Percentiles rank a stretch among this genome's conserved stretches.
phyloP scores from a whole-genome alignment of 2,797 vertebrate species.

The Karalla daura region DNA sequence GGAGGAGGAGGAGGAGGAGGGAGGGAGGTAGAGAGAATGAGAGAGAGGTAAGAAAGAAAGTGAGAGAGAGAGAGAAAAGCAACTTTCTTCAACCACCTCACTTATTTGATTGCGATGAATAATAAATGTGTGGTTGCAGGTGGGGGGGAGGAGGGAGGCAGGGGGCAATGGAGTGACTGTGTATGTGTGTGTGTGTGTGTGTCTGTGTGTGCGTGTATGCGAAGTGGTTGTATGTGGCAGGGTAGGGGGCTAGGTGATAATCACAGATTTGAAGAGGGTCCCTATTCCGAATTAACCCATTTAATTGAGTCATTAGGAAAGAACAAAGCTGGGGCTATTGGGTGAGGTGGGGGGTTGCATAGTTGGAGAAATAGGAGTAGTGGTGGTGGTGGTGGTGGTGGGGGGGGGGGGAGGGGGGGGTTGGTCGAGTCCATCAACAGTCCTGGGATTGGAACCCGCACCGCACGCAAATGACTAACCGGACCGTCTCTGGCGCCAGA shows the following conservation, averaged over 20 bases:
- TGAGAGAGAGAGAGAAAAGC: conserved; percentile 72
- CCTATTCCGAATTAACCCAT: conserved; percentile 84
- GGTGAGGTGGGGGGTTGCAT: conserved; percentile 41
- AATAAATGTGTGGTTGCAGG: conserved; percentile 89
- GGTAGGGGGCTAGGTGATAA: conserved; percentile 75
- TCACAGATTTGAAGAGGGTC: conserved; percentile 80
- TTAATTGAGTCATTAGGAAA: conserved; percentile 88
- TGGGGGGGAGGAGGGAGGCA: background rate
- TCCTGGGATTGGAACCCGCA: conserved; percentile 77
- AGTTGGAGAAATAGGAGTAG: conserved; percentile 76
- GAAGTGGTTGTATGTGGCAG: conserved; percentile 41
- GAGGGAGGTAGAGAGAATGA: conserved; percentile 58
- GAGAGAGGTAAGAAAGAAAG: conserved; percentile 54
- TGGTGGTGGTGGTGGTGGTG: conserved; percentile 43
- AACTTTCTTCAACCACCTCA: conserved; percentile 95
- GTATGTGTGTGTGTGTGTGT: conserved; percentile 31
- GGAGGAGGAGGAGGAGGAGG: conserved; percentile 63
- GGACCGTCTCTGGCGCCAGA: conserved; percentile 69
- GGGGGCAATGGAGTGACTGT: conserved; percentile 27
- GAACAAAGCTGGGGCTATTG: conserved; percentile 77
- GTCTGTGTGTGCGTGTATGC: conserved; percentile 21
- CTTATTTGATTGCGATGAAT: conserved; percentile 99
- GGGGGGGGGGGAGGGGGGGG: conserved; percentile 43
- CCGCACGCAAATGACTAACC: conserved; percentile 79
- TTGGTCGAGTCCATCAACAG: conserved; percentile 78